Conservation (phyloP, 2,888 invertebrate genomes). For the Lamproptera curius region DNA sequence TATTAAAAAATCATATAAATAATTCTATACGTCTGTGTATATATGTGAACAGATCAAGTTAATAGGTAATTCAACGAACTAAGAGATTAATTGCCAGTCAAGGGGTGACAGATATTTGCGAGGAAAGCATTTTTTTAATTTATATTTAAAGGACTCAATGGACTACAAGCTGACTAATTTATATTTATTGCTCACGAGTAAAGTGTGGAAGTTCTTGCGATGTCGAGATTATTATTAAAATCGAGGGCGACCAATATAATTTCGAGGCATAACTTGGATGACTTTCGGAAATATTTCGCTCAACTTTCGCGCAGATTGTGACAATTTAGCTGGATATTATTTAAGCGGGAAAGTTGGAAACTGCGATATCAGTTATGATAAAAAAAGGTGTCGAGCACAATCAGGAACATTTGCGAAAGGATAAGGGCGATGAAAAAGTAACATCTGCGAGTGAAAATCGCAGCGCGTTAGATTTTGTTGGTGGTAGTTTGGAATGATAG, state of each 20-base stretch:
- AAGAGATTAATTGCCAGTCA: no score
- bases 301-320: slow-evolving; percentile 14
- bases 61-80: no score
- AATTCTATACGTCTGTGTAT: no score
- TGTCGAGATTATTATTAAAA: slow-evolving; percentile 11
- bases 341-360: slow-evolving; percentile 19
- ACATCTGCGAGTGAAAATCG: slow-evolving; percentile 20
- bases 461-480: slow-evolving; percentile 18
- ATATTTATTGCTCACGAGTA: not conserved
- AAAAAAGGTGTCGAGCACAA: slow-evolving; percentile 19
- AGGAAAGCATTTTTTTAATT: no score
- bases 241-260: slow-evolving; percentile 8
- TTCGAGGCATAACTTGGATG: slow-evolving; percentile 13
- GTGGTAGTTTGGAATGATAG: slow-evolving; percentile 21
- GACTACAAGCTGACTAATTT: no score
- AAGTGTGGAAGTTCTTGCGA: slow-evolving; percentile 6
- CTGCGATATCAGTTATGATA: slow-evolving; percentile 21
- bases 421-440: slow-evolving; percentile 20
- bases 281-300: slow-evolving; percentile 18
- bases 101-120: no score
- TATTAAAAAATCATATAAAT: no score
- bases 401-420: slow-evolving; percentile 19
- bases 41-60: no score
- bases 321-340: slow-evolving; percentile 19
- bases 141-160: no score